A percentile compares a stretch with the other conserved stretches of the same genome.
Conservation (phyloP, 2,797 vertebrate genomes). For the Acrocephalus scirpaceus region DNA sequence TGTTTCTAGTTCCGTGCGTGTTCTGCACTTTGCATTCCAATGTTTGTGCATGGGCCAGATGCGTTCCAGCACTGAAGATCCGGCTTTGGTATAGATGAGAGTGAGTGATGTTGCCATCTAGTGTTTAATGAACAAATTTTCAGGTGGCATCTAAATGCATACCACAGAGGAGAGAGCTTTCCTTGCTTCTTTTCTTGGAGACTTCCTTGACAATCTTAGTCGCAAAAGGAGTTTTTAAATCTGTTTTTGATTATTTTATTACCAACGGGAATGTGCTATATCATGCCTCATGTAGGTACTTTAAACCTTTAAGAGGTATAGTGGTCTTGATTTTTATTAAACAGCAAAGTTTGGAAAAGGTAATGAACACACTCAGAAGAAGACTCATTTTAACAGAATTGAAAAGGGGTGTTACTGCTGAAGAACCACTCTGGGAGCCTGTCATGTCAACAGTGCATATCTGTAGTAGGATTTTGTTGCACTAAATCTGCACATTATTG, state of each 20-base stretch:
- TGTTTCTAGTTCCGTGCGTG: neutral
- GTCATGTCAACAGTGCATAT: neutral
- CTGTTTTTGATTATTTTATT: neutral
- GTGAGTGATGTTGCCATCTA: conserved; percentile 50
- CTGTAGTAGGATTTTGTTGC: neutral
- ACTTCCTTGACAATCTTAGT: neutral
- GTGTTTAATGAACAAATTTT: neutral
- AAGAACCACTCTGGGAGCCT: neutral
- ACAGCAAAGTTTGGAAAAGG: neutral
- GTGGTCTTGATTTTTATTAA: neutral
- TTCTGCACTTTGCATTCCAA: neutral
- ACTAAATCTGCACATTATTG: neutral
- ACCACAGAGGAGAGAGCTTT: neutral
- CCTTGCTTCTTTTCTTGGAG: neutral
- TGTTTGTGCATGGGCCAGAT: neutral
- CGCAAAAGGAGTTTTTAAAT: neutral
- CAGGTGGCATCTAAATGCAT: neutral
- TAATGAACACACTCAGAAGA: neutral
- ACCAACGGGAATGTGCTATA: neutral
- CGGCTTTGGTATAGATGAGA: neutral
- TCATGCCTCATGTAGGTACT: neutral
- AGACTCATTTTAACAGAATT: neutral
- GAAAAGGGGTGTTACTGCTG: neutral
- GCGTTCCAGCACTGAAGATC: neutral
- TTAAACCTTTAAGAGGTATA: neutral